These are phyloP conservation scores for Pentamera pediparva DNA, from an alignment of 53 echinoderm and acorn worm species.

Conservation along the genomic window DNA sequence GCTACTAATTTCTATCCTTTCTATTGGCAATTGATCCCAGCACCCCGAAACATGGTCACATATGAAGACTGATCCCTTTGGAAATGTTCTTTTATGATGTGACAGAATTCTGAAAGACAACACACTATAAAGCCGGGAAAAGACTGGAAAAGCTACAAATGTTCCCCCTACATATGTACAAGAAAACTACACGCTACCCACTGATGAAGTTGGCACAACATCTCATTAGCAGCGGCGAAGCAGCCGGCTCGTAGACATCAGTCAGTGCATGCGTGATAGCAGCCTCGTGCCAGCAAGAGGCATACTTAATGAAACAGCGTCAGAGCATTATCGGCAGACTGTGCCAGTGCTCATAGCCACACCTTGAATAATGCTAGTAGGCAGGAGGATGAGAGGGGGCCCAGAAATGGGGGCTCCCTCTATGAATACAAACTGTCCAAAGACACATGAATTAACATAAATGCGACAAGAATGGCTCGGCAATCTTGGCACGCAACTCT, in stretches of 20 bases:
- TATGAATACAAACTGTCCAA: neutral
- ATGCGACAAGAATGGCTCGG: conserved; percentile 18
- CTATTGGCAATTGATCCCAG: neutral
- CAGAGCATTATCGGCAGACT: conserved; percentile 27
- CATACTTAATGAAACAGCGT: conserved; percentile 31
- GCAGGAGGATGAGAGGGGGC: conserved; percentile 21
- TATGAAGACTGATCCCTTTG: neutral
- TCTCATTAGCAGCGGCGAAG: conserved; percentile 11
- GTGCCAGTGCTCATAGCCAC: conserved; percentile 24
- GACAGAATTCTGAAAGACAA: conserved; percentile 17
- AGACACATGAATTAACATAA: conserved; percentile 17
- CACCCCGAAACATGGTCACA: neutral
- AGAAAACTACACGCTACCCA: conserved; percentile 20
- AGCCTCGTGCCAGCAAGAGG: neutral
- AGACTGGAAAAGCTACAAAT: conserved; percentile 15
- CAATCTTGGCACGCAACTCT: neutral
- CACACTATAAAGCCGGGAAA: neutral
- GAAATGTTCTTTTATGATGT: neutral
- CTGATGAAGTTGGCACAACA: conserved; percentile 19
- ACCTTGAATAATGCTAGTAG: conserved; percentile 38
- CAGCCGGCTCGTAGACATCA: too few relatives aligned
- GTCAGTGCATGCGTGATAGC: too few relatives aligned
- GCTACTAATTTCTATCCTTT: conserved; percentile 1
- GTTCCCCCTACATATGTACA: conserved; percentile 21
- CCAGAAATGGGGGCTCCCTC: conserved; percentile 27